phyloP scores from a whole-genome alignment of 2,888 invertebrate species.

The Amblyteles armatorius region DNA sequence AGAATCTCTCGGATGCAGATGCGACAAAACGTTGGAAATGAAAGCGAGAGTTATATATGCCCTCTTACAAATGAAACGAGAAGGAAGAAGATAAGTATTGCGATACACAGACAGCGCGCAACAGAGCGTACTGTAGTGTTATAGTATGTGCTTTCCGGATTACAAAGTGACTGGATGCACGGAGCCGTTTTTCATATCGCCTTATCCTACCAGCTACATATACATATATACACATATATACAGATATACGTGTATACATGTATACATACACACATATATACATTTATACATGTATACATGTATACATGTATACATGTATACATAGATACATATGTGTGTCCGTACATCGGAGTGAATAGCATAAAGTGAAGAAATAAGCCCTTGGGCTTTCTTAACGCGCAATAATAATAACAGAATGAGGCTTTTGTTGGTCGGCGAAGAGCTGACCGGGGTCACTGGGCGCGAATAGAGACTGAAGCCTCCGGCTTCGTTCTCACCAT shows the following conservation, averaged over 20 bases:
- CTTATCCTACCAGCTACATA: constrained; percentile 36
- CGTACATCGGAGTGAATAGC: constrained; percentile 51
- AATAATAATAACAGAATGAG: constrained; percentile 81
- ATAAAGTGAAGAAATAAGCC: constrained; percentile 73
- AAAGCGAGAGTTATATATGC: constrained; percentile 32
- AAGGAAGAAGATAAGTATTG: constrained; percentile 33
- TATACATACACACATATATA: too few species aligned
- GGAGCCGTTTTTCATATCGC: constrained; percentile 62
- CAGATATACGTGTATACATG: too few species aligned
- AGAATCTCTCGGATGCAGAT: not conserved
- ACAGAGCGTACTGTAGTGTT: constrained; percentile 38
- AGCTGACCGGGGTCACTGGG: constrained; percentile 75
- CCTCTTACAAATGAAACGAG: constrained; percentile 38
- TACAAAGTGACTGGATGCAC: constrained; percentile 61
- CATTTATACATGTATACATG: too few species aligned
- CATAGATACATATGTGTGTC: not conserved
- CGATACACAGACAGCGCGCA: constrained; percentile 10
- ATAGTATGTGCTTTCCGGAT: constrained; percentile 54
- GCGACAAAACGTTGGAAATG: constrained; percentile 38
- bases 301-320: not conserved
- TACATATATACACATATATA: not conserved
- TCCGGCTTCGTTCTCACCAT: constrained; percentile 69
- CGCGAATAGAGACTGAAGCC: constrained; percentile 74
- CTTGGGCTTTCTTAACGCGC: constrained; percentile 73
- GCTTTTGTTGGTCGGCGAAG: constrained; percentile 76